Evolutionary conservation across 2,888 invertebrate species (phyloP).

Genomic region (Bruchidius siliquastri): DNA sequence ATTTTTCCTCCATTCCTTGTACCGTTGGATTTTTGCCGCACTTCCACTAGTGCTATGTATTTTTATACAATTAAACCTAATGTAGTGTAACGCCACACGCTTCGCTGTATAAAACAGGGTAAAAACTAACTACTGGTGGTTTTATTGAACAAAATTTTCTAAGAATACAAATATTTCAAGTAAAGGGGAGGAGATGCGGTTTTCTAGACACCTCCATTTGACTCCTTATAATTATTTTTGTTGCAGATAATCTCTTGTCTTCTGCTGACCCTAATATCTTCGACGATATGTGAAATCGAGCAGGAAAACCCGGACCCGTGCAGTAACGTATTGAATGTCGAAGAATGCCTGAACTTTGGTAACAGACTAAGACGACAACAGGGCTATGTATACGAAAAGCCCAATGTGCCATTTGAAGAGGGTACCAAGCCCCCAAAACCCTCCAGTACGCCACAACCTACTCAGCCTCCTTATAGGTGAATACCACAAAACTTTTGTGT

Average conservation of each 20-base stretch:
- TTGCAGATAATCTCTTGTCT: neutral
- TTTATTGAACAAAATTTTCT: too few species aligned
- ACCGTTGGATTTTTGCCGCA: too few species aligned
- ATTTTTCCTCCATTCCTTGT: too few species aligned
- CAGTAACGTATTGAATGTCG: neutral
- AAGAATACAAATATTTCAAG: too few species aligned
- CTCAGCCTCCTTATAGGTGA: neutral
- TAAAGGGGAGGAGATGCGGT: too few species aligned
- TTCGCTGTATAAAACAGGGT: too few species aligned
- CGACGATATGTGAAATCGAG: neutral
- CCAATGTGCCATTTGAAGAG: neutral
- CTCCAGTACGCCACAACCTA: neutral
- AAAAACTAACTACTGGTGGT: too few species aligned
- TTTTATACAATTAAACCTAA: too few species aligned
- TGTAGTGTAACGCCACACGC: too few species aligned
- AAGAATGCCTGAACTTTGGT: neutral
- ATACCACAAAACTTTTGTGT: too few species aligned
- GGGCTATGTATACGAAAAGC: constrained; percentile 2
- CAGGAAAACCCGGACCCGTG: neutral
- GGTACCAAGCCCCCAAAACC: neutral
- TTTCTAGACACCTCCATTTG: too few species aligned
- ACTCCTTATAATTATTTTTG: neutral
- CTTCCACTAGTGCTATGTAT: too few species aligned
- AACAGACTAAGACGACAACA: neutral
- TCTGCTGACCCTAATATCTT: neutral